Evolutionary conservation across 1,140 invertebrate genomes (phyloP), one percentile per base, ranked within the genome.

Genomic region (Drosophila nigromelanica): DNA sequence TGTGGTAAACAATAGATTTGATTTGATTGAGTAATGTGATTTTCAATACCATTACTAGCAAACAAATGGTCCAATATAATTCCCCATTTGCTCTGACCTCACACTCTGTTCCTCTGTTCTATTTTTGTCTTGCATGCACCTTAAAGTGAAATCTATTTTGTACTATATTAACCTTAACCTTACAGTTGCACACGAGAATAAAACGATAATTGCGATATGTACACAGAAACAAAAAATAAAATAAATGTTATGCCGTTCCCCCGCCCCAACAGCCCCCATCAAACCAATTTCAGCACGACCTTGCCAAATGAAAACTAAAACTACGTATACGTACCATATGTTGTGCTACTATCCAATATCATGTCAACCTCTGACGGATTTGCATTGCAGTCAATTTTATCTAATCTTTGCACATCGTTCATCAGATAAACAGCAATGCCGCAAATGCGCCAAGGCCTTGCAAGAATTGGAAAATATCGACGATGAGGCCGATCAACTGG

Each of bases 391-490:
- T 33, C n/a, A 61, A 39, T 37, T 54, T n/a, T 72, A 68, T 74
- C 43, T 76, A 80, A 64, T 83, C 48, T 82, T 76, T 90, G 91
- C 67, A 48, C 50, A 73, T 60, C 42, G 39, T 78, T 24, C 50
- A 63, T 76, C 82, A 98, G 97, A 98, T 93, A 98, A 98, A 92
- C 96, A 96, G 63, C 96, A 98, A 92, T 98, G 97, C 93, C 97
- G 97, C 91, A 97, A 97, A 93, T 98, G 97, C 90, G 95, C 96
- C 30, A 97, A 97, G 93, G 97, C 96, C 45, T 93, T 98, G 48
- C 95, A 96, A 93, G 96, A 98, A 93, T 92, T 98, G 91, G 98
- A 98, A 92, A 98, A 98, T 92, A 98, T 98, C 86, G 97, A 98
- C 90, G 97, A 98, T 90, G 97, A 98, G 92, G 97, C 97, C n/a